Percentiles rank a stretch among this genome's conserved stretches.
Conservation (phyloP, 2,797 vertebrate genomes). For the Darevskia nairensis region DNA sequence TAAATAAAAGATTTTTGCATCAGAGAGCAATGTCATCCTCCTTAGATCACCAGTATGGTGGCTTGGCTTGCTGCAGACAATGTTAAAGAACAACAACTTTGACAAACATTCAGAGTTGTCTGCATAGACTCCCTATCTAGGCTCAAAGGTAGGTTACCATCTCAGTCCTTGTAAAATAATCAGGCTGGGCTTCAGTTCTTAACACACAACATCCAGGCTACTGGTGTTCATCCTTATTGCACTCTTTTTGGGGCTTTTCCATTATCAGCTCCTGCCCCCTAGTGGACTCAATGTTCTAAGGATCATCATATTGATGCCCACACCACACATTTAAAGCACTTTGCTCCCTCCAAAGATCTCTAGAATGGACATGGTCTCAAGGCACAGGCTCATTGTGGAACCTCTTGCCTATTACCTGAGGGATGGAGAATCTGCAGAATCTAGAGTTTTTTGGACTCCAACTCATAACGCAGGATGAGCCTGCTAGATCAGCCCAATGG, state of each 20-base stretch:
- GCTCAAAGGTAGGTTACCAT: not conserved
- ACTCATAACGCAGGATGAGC: too few species aligned
- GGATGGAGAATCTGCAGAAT: too few species aligned
- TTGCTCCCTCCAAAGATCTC: too few species aligned
- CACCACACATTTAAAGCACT: too few species aligned
- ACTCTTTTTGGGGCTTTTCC: not conserved
- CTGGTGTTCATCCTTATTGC: not conserved
- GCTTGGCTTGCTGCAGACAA: not conserved
- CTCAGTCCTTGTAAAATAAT: not conserved
- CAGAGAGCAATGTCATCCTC: not conserved
- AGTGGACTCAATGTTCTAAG: slow-evolving; percentile 14
- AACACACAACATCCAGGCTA: not conserved
- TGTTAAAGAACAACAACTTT: not conserved
- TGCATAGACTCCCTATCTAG: not conserved
- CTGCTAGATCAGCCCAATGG: too few species aligned
- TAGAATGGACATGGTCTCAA: too few species aligned
- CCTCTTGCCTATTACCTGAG: too few species aligned
- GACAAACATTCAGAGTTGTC: not conserved
- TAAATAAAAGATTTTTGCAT: not conserved
- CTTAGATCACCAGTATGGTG: not conserved
- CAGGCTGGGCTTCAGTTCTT: not conserved
- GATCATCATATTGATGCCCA: too few species aligned
- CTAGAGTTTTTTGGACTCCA: too few species aligned
- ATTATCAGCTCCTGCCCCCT: slow-evolving; percentile 24
- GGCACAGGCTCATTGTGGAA: too few species aligned